Conservation (phyloP, 92 coral and sea anemone genomes). For the Paragorgia papillata region DNA sequence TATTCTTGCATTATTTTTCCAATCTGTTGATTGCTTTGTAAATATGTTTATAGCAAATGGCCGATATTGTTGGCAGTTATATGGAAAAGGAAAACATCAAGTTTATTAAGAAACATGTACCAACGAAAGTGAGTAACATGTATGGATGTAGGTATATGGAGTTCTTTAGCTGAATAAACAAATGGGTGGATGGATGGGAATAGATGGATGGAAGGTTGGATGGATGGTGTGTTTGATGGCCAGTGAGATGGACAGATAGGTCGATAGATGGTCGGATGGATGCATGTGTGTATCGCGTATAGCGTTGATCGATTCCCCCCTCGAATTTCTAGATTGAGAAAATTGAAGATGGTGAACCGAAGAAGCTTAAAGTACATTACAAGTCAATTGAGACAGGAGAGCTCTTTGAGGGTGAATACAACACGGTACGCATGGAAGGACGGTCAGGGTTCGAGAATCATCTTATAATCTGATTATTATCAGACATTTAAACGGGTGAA, state of each 20-base stretch:
- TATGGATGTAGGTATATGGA: no score
- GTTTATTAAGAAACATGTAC: slow-evolving; percentile 81
- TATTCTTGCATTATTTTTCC: no score
- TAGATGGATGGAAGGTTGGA: no score
- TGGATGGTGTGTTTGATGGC: no score
- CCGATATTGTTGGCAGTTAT: slow-evolving; percentile 80
- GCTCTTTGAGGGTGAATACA: slow-evolving; percentile 76
- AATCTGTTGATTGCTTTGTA: neutral
- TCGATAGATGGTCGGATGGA: no score
- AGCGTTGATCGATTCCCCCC: no score
- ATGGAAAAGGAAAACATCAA: slow-evolving; percentile 77
- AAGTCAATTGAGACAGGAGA: slow-evolving; percentile 77
- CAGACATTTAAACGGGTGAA: no score
- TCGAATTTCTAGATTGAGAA: slow-evolving; percentile 61
- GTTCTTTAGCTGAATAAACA: no score
- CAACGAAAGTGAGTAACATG: slow-evolving; percentile 71
- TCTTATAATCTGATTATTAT: no score
- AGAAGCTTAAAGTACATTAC: slow-evolving; percentile 78
- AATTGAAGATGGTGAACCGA: slow-evolving; percentile 91
- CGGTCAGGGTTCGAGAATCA: no score
- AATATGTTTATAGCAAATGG: slow-evolving; percentile 78
- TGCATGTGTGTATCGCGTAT: no score
- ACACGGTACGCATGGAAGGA: slow-evolving; percentile 73
- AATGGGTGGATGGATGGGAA: neutral
- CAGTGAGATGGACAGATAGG: no score